Evolutionary conservation across 2,888 invertebrate species (phyloP).

Genomic region (Venustoraphidia nigricollis): DNA sequence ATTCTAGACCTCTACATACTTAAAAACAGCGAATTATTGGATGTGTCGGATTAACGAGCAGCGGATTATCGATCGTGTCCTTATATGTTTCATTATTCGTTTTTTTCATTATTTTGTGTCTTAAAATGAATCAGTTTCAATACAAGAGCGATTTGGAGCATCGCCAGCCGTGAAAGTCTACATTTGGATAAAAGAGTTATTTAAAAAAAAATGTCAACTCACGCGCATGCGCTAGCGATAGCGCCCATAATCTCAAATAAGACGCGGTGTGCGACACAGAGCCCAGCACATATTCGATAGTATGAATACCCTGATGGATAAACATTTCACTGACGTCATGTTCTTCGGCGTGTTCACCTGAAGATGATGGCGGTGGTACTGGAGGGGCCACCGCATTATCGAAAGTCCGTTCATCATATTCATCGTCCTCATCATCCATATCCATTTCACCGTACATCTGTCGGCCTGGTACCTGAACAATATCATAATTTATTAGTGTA

Average conservation of each 20-base stretch:
- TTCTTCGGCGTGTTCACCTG: constrained; percentile 28
- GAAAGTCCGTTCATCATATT: constrained; percentile 21
- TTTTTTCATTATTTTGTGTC: too few relatives aligned
- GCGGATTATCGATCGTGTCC: too few relatives aligned
- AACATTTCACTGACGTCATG: constrained; percentile 71
- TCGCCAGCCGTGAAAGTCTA: too few relatives aligned
- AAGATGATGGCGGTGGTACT: constrained; percentile 12
- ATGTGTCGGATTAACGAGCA: too few relatives aligned
- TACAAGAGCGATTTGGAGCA: too few relatives aligned
- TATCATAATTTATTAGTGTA: too few relatives aligned
- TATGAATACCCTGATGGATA: constrained; percentile 89
- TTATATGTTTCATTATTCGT: too few relatives aligned
- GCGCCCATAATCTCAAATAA: constrained; percentile 96
- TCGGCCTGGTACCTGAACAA: constrained; percentile 21
- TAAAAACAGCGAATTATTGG: too few relatives aligned
- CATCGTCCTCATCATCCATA: constrained; percentile 21
- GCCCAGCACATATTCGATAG: constrained; percentile 96
- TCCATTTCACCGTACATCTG: constrained; percentile 25
- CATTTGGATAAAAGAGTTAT: background rate
- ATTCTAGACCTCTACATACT: too few relatives aligned
- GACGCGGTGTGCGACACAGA: constrained; percentile 98
- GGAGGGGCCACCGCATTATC: constrained; percentile 22
- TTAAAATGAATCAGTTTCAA: too few relatives aligned
- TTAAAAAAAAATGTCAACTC: constrained; percentile 28
- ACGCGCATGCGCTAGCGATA: constrained; percentile 97